Evolutionary conservation across 2,113 vertebrate genomes (phyloP).

Genomic region (Casuarius casuarius): DNA sequence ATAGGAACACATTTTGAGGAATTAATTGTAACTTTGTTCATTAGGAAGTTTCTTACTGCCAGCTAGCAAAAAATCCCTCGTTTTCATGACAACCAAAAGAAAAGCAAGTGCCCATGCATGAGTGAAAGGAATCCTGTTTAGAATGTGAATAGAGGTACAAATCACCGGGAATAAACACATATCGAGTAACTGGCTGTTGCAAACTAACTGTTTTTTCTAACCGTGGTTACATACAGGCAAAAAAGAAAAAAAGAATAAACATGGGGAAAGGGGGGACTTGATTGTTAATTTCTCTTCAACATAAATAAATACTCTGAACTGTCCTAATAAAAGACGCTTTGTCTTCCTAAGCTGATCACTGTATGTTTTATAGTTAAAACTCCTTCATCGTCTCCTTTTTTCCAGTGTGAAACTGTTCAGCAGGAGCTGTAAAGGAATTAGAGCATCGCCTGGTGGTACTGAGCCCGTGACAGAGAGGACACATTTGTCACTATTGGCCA

Average conservation of each 20-base stretch:
- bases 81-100: conserved; percentile 83
- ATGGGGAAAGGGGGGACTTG: background rate
- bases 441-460: background rate
- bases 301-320: background rate
- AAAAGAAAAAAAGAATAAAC: background rate
- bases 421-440: background rate
- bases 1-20: background rate
- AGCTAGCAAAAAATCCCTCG: conserved; percentile 74
- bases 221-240: background rate
- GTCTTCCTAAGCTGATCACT: background rate
- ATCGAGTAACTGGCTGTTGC: conserved; percentile 66
- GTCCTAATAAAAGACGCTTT: background rate
- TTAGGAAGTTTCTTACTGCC: background rate
- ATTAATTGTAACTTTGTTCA: conserved; percentile 16
- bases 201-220: background rate
- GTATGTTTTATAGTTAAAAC: background rate
- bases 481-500: background rate
- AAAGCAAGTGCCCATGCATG: conserved; percentile 63
- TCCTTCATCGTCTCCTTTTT: background rate
- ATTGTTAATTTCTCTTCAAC: background rate
- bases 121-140: conserved; percentile 74
- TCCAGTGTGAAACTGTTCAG: background rate
- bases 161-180: conserved; percentile 83
- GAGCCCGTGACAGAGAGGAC: background rate
- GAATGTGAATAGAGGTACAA: conserved; percentile 79